Evolutionary conservation across 2,797 vertebrate species (phyloP).

Genomic region (Podargus strigoides): DNA sequence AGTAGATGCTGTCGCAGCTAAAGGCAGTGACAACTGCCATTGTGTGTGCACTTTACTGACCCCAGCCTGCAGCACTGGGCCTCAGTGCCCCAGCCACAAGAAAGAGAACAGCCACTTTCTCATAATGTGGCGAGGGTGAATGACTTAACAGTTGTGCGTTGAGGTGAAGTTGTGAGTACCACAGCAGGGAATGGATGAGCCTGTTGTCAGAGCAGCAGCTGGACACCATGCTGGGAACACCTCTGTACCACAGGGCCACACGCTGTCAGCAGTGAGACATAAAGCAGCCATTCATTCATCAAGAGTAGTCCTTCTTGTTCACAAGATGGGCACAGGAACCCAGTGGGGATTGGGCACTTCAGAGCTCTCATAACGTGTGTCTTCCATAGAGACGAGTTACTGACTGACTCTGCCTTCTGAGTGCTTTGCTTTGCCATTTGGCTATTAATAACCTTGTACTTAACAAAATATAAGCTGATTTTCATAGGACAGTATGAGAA

Average conservation of each 20-base stretch:
- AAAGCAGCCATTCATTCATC: background rate
- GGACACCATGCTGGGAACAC: background rate
- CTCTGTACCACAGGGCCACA: no score
- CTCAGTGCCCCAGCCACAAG: no score
- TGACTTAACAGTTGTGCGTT: background rate
- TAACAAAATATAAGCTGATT: background rate
- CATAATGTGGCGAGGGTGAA: fast-evolving
- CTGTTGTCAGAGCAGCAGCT: background rate
- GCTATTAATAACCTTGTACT: background rate
- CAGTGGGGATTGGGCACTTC: fast-evolving
- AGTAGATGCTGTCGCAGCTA: fast-evolving
- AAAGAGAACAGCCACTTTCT: background rate
- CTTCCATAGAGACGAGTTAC: background rate
- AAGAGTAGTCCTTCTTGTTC: background rate
- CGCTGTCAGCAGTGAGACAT: fast-evolving
- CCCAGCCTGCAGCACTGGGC: background rate
- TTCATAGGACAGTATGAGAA: background rate
- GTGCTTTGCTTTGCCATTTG: background rate
- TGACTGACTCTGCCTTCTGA: background rate
- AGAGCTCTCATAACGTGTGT: fast-evolving
- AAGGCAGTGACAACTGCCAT: background rate
- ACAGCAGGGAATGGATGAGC: background rate
- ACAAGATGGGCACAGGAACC: fast-evolving
- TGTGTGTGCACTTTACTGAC: fast-evolving
- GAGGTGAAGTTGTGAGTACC: background rate